A percentile compares a stretch with the other conserved stretches of the same genome.
Conservation (phyloP, 2,113 vertebrate genomes). For the Tragelaphus buxtoni region DNA sequence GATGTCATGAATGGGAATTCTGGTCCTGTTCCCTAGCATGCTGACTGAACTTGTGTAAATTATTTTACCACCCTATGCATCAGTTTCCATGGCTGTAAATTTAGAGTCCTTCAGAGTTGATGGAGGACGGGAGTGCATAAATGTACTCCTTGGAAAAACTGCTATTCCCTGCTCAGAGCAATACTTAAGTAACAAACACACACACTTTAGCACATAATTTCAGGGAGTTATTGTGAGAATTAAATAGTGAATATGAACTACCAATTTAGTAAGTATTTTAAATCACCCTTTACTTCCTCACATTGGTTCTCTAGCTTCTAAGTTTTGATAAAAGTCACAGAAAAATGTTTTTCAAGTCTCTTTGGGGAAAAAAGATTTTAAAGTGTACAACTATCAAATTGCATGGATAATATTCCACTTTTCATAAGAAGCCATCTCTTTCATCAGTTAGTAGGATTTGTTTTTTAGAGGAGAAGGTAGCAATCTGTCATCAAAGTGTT, state of each 20-base stretch:
- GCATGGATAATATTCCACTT: slow-evolving; percentile 52
- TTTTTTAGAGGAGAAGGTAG: slow-evolving; percentile 59
- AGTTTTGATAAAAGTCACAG: slow-evolving; percentile 41
- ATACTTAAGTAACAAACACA: neutral
- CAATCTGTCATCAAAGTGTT: slow-evolving; percentile 67
- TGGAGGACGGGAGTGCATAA: no score
- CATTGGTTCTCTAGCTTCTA: neutral
- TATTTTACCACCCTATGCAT: neutral
- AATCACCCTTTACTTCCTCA: neutral
- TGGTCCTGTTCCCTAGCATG: neutral
- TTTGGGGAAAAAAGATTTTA: slow-evolving; percentile 40
- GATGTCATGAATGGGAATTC: neutral
- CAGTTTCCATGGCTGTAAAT: slow-evolving; percentile 31
- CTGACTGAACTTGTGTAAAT: neutral
- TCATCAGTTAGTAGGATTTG: slow-evolving; percentile 67
- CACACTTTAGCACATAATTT: neutral
- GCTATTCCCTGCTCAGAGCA: neutral
- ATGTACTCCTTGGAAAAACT: neutral
- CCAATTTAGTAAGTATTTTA: neutral
- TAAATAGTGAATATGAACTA: slow-evolving; percentile 31
- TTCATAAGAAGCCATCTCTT: slow-evolving; percentile 69
- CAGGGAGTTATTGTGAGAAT: neutral
- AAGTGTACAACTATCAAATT: slow-evolving; percentile 66
- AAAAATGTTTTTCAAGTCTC: slow-evolving; percentile 9
- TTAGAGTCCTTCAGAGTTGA: slow-evolving; percentile 10